These are phyloP conservation scores for Andrena bicolor DNA, from an alignment of 2,888 invertebrate species.

Conservation along the genomic window DNA sequence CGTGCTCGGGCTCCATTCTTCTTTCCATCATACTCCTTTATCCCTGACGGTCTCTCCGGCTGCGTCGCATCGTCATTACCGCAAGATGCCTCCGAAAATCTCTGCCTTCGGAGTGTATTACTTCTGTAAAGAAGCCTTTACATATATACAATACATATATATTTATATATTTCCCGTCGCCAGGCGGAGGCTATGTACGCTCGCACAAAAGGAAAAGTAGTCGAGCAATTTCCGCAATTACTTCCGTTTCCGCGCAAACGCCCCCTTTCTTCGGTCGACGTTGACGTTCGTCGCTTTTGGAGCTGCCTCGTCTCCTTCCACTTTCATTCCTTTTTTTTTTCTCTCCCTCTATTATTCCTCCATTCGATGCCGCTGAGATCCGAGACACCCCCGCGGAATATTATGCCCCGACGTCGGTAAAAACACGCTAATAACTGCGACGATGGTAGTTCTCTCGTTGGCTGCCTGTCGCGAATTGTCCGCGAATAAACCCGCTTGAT, in stretches of 20 bases:
- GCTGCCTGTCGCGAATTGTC: neutral
- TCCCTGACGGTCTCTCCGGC: conserved; percentile 41
- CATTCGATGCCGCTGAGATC: conserved; percentile 28
- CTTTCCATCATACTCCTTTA: conserved; percentile 39
- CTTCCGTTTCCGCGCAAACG: conserved; percentile 74
- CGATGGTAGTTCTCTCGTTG: neutral
- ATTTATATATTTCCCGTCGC: conserved; percentile 4
- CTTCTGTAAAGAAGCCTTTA: conserved; percentile 68
- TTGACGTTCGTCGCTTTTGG: conserved; percentile 49
- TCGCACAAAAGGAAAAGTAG: conserved; percentile 56
- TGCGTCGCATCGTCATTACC: conserved; percentile 71
- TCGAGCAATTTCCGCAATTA: conserved; percentile 78
- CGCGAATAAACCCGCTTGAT: neutral
- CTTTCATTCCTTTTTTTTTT: conserved; percentile 14
- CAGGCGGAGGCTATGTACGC: conserved; percentile 1
- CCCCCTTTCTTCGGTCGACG: conserved; percentile 57
- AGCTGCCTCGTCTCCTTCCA: conserved; percentile 28
- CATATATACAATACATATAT: conserved; percentile 9
- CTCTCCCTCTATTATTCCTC: conserved; percentile 8
- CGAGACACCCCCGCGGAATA: conserved; percentile 54
- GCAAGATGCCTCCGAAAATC: conserved; percentile 68
- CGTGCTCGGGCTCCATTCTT: conserved; percentile 8
- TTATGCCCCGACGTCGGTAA: neutral
- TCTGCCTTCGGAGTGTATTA: conserved; percentile 65
- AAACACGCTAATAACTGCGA: conserved; percentile 16